Evolutionary conservation across 1,140 invertebrate species (phyloP).

Genomic region (Drosophila mayri): DNA sequence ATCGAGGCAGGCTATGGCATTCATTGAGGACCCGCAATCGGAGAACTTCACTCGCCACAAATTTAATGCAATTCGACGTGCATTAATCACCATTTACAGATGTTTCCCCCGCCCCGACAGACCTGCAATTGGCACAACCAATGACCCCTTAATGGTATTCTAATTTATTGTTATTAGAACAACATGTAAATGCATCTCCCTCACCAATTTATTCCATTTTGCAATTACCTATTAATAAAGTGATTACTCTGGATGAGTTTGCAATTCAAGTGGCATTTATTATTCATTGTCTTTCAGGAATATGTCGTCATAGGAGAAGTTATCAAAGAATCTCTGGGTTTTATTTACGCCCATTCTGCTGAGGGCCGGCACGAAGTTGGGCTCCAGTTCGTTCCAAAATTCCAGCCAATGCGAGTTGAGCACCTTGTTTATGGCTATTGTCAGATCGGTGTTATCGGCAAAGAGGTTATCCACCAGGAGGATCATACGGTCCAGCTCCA

Average conservation of each 20-base stretch:
- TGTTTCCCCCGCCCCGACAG: neutral
- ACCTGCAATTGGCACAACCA: neutral
- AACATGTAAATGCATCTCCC: neutral
- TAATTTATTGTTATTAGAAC: neutral
- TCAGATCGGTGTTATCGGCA: constrained; percentile 41
- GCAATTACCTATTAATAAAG: neutral
- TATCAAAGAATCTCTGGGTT: neutral
- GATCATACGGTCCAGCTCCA: constrained; percentile 46
- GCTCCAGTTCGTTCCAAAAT: constrained; percentile 53
- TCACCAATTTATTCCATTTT: neutral
- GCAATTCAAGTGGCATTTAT: neutral
- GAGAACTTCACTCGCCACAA: constrained; percentile 11
- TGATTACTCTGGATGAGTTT: neutral
- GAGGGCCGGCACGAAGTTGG: constrained; percentile 17
- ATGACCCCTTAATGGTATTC: constrained; percentile 3
- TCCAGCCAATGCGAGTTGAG: constrained; percentile 51
- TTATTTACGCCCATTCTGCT: constrained; percentile 1
- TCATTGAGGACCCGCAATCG: constrained; percentile 34
- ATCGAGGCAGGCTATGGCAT: constrained; percentile 28
- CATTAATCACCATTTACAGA: constrained; percentile 25
- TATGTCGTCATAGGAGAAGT: constrained; percentile 44
- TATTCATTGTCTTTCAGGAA: constrained; percentile 29
- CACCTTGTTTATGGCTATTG: constrained; percentile 32
- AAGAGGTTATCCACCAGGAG: constrained; percentile 40
- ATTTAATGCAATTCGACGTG: constrained; percentile 12